These are phyloP conservation scores for Pelusios castaneus DNA, from an alignment of 2,113 vertebrate genomes.

Conservation along the genomic window DNA sequence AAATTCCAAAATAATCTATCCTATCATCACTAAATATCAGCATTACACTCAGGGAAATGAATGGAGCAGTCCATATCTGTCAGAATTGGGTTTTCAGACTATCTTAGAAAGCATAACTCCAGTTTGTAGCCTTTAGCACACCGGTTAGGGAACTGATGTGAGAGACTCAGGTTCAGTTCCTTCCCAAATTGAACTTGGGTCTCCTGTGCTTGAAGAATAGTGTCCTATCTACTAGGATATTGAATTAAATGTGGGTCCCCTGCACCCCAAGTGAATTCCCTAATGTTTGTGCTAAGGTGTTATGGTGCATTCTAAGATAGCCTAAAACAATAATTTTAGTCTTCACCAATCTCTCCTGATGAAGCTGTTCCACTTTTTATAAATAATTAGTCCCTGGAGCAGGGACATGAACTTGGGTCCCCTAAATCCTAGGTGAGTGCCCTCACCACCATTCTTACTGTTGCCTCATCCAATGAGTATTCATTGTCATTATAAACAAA, in stretches of 20 bases:
- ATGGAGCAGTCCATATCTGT: not conserved
- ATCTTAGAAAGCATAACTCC: not conserved
- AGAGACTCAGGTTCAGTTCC: not conserved
- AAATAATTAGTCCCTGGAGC: not conserved
- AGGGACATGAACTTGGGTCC: not conserved
- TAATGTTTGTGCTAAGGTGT: not conserved
- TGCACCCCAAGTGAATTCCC: not conserved
- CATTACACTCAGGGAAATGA: not conserved
- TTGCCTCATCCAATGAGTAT: not conserved
- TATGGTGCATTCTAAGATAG: not conserved
- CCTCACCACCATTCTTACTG: not conserved
- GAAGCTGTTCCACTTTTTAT: not conserved
- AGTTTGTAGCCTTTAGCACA: not conserved
- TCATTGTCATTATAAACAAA: not conserved
- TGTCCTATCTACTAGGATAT: not conserved
- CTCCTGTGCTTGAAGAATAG: not conserved
- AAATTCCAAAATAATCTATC: not conserved
- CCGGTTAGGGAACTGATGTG: not conserved
- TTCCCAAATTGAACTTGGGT: not conserved
- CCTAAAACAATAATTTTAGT: no score
- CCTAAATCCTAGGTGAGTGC: not conserved
- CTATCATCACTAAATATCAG: not conserved
- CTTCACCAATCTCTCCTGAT: not conserved
- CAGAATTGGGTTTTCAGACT: constrained; percentile 20
- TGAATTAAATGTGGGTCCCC: not conserved